Evolutionary conservation across 2,113 vertebrate genomes (phyloP).

Genomic region (Salvelinus sp.): DNA sequence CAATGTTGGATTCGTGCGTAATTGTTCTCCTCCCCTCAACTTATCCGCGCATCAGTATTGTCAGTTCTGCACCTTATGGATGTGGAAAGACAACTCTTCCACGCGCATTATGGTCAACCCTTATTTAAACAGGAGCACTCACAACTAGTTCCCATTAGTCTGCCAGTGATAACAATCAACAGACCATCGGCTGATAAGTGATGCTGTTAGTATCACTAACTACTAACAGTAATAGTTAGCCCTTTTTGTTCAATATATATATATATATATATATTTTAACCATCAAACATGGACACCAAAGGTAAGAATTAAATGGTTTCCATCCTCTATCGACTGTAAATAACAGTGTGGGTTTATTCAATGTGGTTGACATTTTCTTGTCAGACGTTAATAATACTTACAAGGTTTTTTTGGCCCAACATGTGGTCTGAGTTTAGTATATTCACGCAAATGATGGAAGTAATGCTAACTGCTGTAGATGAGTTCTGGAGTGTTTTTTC

Average conservation of each 20-base stretch:
- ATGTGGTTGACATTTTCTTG: background rate
- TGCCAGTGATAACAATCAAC: background rate
- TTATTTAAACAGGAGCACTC: slow-evolving; percentile 52
- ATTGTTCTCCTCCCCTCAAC: background rate
- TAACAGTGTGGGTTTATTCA: background rate
- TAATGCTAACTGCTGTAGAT: slow-evolving; percentile 37
- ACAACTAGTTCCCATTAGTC: background rate
- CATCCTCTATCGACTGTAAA: background rate
- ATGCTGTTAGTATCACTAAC: background rate
- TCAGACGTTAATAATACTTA: background rate
- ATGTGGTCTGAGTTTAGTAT: slow-evolving; percentile 26
- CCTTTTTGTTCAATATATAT: background rate
- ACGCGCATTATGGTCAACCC: background rate
- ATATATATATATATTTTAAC: background rate
- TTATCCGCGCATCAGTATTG: slow-evolving; percentile 45
- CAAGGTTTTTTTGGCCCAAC: background rate
- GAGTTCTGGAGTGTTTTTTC: slow-evolving; percentile 40
- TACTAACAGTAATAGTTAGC: background rate
- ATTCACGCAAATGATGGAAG: slow-evolving; percentile 39
- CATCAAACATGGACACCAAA: background rate
- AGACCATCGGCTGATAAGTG: background rate
- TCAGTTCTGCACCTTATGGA: slow-evolving; percentile 38
- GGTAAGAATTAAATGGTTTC: background rate
- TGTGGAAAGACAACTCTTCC: slow-evolving; percentile 33
- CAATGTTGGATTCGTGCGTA: slow-evolving; percentile 27